Base-by-base conservation (phyloP, 1,140 invertebrate genomes). In the Zaprionus vittiger region DNA sequence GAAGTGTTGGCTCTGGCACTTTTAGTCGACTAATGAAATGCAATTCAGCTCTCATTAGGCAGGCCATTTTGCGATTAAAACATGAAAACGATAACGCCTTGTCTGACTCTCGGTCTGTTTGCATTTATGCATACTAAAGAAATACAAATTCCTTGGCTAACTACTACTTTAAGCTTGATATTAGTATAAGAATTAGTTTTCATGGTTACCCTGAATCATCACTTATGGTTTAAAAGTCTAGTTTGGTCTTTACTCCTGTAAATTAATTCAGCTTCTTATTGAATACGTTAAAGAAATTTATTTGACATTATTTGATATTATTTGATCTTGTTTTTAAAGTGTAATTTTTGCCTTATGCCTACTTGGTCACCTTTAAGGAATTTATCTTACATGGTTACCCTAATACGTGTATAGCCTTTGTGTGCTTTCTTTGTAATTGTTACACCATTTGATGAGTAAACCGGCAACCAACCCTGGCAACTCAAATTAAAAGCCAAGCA, bases 41-140 rank as follows among this genome's bases (percentile, higher is more conserved):
- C 84, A 89, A 84, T 87, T 87, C 78, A 90, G 81, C 57, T 69
- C 84, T 87, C 85, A 87, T 87, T 87, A 89, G 84, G 85, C 74
- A 79, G 80, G 85, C 84, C 84, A 89, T 89, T 89, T 87, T 80
- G 74, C 59, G 80, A 73, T 65, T 80, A 52, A 59, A 69, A 37
- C 66, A 74, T 55, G 37, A 61, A 55, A 54, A 59, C 41, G 17
- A 66, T 20, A 56, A 28, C 47, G 38, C 64, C 49, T 3, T 54
- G 3, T 54, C 9, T 15, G 49, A 4, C 26, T 15, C 49, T 38
- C 24, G 28, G 22, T 60, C 24, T 49, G 22, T 66, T n/a, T 54
- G 47, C 31, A 26, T 31, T 47, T 17, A 47, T 9, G 6, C 2
- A 47, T n/a, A 17, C 17, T 9, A 47, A 17, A n/a, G 7, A 47